These are phyloP conservation scores for Streblospio benedicti DNA, from an alignment of 1,140 invertebrate genomes.

Conservation along the genomic window DNA sequence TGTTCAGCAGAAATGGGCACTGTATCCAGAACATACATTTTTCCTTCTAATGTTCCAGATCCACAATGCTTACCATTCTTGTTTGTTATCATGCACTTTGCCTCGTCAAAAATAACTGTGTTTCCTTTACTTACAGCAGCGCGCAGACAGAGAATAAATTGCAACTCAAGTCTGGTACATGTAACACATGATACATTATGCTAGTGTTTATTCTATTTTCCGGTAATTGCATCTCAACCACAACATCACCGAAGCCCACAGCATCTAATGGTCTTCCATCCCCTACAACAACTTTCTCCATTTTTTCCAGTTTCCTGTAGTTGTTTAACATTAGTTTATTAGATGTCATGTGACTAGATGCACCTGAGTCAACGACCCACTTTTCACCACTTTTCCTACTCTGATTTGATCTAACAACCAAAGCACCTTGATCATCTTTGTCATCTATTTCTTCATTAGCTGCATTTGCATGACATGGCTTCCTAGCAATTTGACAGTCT, in stretches of 20 bases:
- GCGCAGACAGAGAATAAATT: slow-evolving; percentile 14
- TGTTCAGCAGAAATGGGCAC: too few species aligned
- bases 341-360: slow-evolving; percentile 2
- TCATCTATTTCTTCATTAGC: too few species aligned
- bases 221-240: too few species aligned
- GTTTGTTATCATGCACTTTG: slow-evolving; percentile 1
- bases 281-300: not conserved
- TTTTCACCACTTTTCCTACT: not conserved
- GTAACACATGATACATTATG: slow-evolving; percentile 6
- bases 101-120: not conserved
- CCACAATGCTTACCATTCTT: not conserved
- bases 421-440: too few species aligned
- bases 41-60: not conserved
- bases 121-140: not conserved
- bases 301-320: not conserved
- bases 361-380: slow-evolving; percentile 12
- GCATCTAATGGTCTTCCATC: not conserved
- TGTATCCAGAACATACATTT: not conserved
- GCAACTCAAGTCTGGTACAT: slow-evolving; percentile 10
- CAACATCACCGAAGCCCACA: not conserved
- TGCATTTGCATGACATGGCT: too few species aligned
- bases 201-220: not conserved
- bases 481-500: too few species aligned
- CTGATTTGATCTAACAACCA: too few species aligned
- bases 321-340: not conserved